Evolutionary conservation across 2,113 vertebrate species (phyloP).

Genomic region (Acanthisitta chloris): DNA sequence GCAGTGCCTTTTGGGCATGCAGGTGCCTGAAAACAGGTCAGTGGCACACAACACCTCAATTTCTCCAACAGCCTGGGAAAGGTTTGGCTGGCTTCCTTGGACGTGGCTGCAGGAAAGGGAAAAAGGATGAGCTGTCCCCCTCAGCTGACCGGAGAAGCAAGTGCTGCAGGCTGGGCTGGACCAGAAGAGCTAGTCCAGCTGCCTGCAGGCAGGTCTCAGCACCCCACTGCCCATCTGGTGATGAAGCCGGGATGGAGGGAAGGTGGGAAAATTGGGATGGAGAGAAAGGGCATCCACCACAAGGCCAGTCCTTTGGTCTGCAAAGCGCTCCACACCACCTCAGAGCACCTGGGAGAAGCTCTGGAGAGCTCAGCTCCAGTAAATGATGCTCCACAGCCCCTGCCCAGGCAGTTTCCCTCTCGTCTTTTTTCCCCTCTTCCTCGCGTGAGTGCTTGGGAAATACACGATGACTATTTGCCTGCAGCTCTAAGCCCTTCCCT

Average conservation of each 20-base stretch:
- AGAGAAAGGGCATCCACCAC: neutral
- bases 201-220: neutral
- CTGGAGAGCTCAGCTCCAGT: neutral
- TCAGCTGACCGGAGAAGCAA: fast-evolving
- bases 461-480: neutral
- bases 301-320: neutral
- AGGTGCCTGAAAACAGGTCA: neutral
- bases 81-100: neutral
- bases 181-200: neutral
- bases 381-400: neutral
- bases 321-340: neutral
- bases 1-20: neutral
- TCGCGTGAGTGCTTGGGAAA: neutral
- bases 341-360: neutral
- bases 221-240: fast-evolving
- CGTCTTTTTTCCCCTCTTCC: neutral
- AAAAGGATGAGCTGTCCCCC: neutral
- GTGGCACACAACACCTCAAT: fast-evolving
- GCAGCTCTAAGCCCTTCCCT: neutral
- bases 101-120: neutral
- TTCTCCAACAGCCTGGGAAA: neutral
- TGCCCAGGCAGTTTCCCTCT: neutral
- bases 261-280: neutral
- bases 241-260: neutral
- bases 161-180: neutral